Conservation (phyloP, 2,888 invertebrate genomes). For the Horisme vitalbata region DNA sequence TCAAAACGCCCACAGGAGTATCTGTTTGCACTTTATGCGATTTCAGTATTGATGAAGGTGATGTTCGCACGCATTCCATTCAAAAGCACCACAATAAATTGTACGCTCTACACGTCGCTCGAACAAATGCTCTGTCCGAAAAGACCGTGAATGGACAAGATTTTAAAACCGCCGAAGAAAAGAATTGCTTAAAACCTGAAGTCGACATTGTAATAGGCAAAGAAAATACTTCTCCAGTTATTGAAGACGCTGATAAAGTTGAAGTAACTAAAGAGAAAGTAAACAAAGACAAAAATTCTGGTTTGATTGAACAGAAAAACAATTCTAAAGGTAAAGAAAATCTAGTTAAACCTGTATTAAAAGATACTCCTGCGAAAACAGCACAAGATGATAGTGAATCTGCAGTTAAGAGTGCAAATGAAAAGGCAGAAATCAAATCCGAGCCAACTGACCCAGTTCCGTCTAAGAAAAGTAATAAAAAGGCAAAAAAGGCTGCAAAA, state of each 20-base stretch:
- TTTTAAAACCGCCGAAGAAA: not conserved
- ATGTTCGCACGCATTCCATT: not conserved
- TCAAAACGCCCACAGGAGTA: not conserved
- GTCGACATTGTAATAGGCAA: not conserved
- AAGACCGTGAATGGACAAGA: not conserved
- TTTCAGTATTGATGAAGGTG: not conserved
- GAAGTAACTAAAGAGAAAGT: too few species aligned
- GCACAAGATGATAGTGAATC: not conserved
- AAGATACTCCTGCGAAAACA: not conserved
- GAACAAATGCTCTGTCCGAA: not conserved
- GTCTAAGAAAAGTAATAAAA: too few species aligned
- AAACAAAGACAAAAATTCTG: too few species aligned
- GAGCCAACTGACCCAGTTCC: too few species aligned
- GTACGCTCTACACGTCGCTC: not conserved
- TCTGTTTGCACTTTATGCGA: conserved; percentile 13
- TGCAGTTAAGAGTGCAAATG: not conserved
- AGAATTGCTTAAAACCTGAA: not conserved
- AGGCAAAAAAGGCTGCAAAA: conserved; percentile 13
- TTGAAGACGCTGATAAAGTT: too few species aligned
- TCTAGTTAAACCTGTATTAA: not conserved
- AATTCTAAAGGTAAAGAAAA: not conserved
- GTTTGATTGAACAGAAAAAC: too few species aligned
- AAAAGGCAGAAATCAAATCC: conserved; percentile 11
- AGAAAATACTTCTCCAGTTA: conserved; percentile 1
- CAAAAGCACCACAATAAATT: conserved; percentile 9